Conservation (phyloP, 1,140 invertebrate species). For the Pogonomyrmex californicus region DNA sequence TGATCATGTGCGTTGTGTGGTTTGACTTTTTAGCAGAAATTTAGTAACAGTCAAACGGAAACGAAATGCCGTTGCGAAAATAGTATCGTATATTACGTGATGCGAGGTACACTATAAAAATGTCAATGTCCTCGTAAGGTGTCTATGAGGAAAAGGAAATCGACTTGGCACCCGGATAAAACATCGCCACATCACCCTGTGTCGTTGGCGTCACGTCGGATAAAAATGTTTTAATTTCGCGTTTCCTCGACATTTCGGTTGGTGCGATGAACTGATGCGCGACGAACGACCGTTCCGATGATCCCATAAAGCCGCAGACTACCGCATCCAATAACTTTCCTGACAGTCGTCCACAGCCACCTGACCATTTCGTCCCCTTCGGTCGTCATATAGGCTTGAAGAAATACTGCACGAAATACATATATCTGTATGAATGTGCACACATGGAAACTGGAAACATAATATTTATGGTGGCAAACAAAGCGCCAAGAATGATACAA, state of each 20-base stretch:
- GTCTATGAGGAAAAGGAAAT: neutral
- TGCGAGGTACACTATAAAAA: constrained; percentile 32
- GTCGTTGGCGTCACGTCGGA: constrained; percentile 27
- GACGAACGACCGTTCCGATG: constrained; percentile 66
- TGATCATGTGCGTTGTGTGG: neutral
- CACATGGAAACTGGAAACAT: neutral
- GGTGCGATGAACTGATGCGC: constrained; percentile 52
- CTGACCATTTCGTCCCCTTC: constrained; percentile 31
- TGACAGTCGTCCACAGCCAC: constrained; percentile 59
- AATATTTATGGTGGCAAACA: constrained; percentile 43
- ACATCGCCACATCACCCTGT: neutral
- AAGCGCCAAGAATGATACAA: constrained; percentile 27
- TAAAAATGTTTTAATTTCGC: constrained; percentile 70
- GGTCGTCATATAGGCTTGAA: constrained; percentile 53
- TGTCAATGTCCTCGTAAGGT: constrained; percentile 27
- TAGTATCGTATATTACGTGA: constrained; percentile 55
- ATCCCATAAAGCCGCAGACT: constrained; percentile 74
- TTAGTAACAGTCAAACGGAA: constrained; percentile 67
- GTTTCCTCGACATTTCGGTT: constrained; percentile 65
- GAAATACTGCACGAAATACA: constrained; percentile 14
- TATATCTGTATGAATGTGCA: neutral
- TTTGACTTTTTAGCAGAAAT: neutral
- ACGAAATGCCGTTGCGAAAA: constrained; percentile 68
- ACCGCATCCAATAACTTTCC: constrained; percentile 75
- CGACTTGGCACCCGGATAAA: constrained; percentile 18